Conservation (phyloP, 1,140 invertebrate genomes). For the Mya arenaria region DNA sequence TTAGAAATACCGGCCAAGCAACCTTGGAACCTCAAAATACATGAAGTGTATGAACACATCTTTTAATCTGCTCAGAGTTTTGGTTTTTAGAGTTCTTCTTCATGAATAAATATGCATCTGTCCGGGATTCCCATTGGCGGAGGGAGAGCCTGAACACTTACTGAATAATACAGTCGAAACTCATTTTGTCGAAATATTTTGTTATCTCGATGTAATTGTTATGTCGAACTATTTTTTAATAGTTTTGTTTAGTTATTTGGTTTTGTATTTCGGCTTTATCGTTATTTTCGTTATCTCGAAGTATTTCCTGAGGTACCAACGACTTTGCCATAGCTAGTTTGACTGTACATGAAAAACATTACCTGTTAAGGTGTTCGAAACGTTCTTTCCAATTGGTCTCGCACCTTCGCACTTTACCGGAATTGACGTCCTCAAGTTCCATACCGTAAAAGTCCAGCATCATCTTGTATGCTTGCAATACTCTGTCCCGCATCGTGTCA, state of each 20-base stretch:
- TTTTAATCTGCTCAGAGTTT: too few species aligned
- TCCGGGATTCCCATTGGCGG: too few species aligned
- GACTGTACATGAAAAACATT: not conserved
- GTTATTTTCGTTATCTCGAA: not conserved
- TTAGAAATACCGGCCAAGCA: not conserved
- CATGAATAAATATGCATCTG: not conserved
- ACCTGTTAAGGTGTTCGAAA: slow-evolving; percentile 13
- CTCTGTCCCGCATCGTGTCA: not conserved
- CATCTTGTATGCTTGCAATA: slow-evolving; percentile 2
- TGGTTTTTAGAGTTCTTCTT: not conserved
- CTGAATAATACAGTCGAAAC: too few species aligned
- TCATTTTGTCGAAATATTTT: not conserved
- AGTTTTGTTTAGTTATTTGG: not conserved
- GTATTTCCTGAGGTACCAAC: not conserved
- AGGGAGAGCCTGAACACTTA: too few species aligned
- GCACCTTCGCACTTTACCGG: not conserved
- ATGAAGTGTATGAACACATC: not conserved
- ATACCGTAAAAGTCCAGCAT: slow-evolving; percentile 32
- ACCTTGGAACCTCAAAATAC: not conserved
- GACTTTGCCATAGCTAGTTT: not conserved
- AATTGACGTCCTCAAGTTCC: not conserved
- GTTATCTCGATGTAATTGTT: not conserved
- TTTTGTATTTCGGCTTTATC: not conserved
- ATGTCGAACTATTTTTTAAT: not conserved
- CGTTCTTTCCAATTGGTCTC: not conserved